phyloP scores from a whole-genome alignment of 2,888 invertebrate genomes.

The Sisyra nigra region DNA sequence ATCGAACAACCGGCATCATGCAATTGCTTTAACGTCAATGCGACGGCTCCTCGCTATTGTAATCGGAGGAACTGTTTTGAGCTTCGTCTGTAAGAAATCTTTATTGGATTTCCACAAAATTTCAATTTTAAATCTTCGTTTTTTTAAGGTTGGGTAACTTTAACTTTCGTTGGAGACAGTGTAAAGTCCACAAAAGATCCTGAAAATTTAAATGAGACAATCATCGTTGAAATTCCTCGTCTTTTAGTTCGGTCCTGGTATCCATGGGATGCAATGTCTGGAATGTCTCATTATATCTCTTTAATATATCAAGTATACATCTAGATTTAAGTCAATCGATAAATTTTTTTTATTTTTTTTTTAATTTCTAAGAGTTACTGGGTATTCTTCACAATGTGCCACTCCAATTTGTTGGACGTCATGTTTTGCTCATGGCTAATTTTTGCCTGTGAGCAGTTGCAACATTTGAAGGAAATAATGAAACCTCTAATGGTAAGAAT shows the following conservation, averaged over 20 bases:
- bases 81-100: slow-evolving; percentile 39
- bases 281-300: slow-evolving; percentile 47
- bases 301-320: slow-evolving; percentile 43
- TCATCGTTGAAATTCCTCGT: slow-evolving; percentile 51
- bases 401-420: slow-evolving; percentile 45
- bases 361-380: slow-evolving; percentile 23
- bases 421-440: slow-evolving; percentile 74
- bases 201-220: slow-evolving; percentile 51
- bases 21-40: slow-evolving; percentile 58
- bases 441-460: slow-evolving; percentile 72
- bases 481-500: slow-evolving; percentile 53
- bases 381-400: slow-evolving; percentile 25
- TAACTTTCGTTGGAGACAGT: slow-evolving; percentile 69
- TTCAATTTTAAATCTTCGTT: not conserved
- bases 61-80: slow-evolving; percentile 38
- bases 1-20: slow-evolving; percentile 55
- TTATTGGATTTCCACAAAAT: slow-evolving; percentile 2
- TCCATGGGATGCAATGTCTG: slow-evolving; percentile 58
- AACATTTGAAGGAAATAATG: slow-evolving; percentile 74
- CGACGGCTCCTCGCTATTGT: slow-evolving; percentile 53
- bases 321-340: not conserved
- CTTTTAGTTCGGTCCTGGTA: slow-evolving; percentile 63
- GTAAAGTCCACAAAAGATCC: slow-evolving; percentile 47
- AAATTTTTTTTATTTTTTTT: no score
- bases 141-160: slow-evolving; percentile 50